Base-by-base conservation (phyloP, 2,888 invertebrate genomes). In the Piscicola geometra region DNA sequence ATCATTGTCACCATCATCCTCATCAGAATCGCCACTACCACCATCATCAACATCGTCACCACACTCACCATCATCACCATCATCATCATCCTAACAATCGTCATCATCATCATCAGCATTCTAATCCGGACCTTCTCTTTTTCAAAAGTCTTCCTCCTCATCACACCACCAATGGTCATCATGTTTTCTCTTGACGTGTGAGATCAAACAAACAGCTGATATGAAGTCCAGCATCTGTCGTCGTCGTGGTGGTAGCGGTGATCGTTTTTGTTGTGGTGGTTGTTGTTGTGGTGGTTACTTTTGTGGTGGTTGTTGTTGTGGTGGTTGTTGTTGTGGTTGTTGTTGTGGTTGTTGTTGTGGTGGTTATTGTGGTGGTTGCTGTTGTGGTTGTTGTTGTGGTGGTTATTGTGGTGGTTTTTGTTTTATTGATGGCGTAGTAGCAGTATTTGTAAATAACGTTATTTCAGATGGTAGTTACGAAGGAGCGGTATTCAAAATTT, bases 111-210 rank as follows among this genome's bases (percentile, higher is more conserved):
- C 71, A 41, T 1, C 50, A 36, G 25, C n/a, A 71, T 36, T 47
- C n/a, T n/a, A n/a, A n/a, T n/a, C n/a, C 50, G 21, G 21, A 47
- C 9, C 50, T 21, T 15, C 50, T 15, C 50, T 15, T 21, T 47
- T 47, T 47, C 50, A 56, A 56, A 56, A 56, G n/a, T 3, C 71
- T 41, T 36, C 25, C 18, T 76, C 76, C 18, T 76, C 71, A 33
- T 76, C 76, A 35, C 76, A 76, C 76, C 76, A 76, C 72, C 71
- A 76, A 35, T 73, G 72, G 28, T 76, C 76, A 15, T 72, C 28
- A 12, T 76, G 73, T 66, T 76, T 76, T 73, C 50, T 76, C 15
- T 52, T 60, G 30, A 76, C 66, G 41, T 71, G 71, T n/a, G 67
- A 41, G n/a, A 76, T 72, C 32, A 76, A 66, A 33, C 71, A 66